Conservation (phyloP, 2,888 invertebrate genomes). For the Chalcosyrphus nemorum region DNA sequence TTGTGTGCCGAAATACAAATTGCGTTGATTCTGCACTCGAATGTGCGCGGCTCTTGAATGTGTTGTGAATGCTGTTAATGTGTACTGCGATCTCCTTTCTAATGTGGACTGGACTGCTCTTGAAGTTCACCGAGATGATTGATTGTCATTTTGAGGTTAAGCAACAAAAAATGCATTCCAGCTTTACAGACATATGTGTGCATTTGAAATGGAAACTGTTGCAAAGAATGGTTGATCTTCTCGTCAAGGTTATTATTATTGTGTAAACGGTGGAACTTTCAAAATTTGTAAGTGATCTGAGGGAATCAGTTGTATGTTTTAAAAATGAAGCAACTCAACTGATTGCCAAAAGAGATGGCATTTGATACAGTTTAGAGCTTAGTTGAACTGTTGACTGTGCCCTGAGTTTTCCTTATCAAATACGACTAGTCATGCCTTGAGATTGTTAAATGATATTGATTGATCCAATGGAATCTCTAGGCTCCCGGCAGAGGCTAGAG, state of each 20-base stretch:
- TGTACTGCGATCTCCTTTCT: conserved; percentile 58
- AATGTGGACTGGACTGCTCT: conserved; percentile 54
- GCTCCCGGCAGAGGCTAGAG: too few relatives aligned
- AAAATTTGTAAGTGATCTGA: background rate
- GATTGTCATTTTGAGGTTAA: conserved; percentile 69
- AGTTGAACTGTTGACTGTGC: too few relatives aligned
- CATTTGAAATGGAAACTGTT: conserved; percentile 23
- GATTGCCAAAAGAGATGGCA: too few relatives aligned
- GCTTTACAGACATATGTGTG: too few relatives aligned
- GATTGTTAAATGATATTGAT: too few relatives aligned
- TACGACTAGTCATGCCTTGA: too few relatives aligned
- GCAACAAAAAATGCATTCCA: conserved; percentile 37
- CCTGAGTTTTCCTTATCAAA: too few relatives aligned
- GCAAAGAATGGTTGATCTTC: conserved; percentile 9
- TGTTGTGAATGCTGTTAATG: conserved; percentile 17
- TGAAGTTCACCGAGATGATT: conserved; percentile 64
- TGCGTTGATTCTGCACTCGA: conserved; percentile 51
- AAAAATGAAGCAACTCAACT: too few relatives aligned
- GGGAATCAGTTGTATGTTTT: too few relatives aligned
- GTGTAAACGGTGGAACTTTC: conserved; percentile 45
- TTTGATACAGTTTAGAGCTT: too few relatives aligned
- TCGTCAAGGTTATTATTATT: conserved; percentile 45
- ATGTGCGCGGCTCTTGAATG: conserved; percentile 29
- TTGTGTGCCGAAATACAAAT: conserved; percentile 31
- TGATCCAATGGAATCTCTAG: too few relatives aligned